Conservation (phyloP, 2,888 invertebrate species). For the Eristalis tenax region DNA sequence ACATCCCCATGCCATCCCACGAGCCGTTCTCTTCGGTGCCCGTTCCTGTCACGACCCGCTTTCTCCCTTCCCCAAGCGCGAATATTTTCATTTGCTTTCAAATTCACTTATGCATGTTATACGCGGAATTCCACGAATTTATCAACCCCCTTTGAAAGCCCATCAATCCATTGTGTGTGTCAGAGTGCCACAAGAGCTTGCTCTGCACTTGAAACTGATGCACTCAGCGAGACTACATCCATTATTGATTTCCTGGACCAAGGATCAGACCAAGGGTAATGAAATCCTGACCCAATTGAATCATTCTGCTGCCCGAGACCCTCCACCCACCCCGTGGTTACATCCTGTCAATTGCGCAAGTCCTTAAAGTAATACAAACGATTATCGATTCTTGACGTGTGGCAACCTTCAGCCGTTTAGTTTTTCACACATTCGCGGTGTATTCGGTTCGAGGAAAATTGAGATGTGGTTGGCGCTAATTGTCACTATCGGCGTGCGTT, state of each 20-base stretch:
- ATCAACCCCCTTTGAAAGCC: too few relatives aligned
- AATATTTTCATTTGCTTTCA: too few relatives aligned
- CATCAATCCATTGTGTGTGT: too few relatives aligned
- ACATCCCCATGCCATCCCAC: too few relatives aligned
- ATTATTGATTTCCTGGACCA: constrained; percentile 7
- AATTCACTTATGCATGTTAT: too few relatives aligned
- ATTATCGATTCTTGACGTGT: not conserved
- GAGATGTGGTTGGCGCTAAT: constrained; percentile 1
- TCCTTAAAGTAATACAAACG: not conserved
- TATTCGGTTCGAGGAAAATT: constrained; percentile 8
- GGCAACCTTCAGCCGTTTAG: not conserved
- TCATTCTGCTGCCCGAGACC: not conserved
- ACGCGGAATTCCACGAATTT: too few relatives aligned
- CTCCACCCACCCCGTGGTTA: too few relatives aligned
- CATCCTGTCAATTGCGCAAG: not conserved
- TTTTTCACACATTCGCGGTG: not conserved
- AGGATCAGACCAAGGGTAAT: not conserved
- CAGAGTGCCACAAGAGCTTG: too few relatives aligned
- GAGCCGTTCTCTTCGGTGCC: too few relatives aligned
- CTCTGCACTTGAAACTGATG: too few relatives aligned
- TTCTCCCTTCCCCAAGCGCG: too few relatives aligned
- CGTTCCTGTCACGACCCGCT: too few relatives aligned
- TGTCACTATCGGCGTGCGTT: constrained; percentile 37
- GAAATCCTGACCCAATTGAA: constrained; percentile 12
- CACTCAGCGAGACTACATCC: not conserved